Conservation (phyloP, 2,888 invertebrate genomes). For the Eupeodes latifasciatus region DNA sequence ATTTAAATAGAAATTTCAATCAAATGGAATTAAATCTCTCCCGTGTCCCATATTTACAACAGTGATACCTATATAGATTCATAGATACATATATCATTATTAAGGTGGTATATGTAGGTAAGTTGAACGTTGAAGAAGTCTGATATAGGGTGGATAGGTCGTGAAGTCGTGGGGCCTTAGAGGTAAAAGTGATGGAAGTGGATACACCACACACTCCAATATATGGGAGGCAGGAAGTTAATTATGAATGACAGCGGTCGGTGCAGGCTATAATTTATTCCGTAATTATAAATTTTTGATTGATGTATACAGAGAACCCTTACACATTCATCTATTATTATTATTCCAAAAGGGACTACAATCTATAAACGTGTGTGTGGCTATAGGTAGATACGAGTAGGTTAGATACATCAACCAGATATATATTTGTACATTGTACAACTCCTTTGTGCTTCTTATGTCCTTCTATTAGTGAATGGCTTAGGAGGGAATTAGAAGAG, state of each 20-base stretch:
- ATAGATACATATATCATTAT: background rate
- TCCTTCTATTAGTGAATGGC: conserved; percentile 59
- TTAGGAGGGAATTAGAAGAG: conserved; percentile 56
- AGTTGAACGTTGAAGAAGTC: background rate
- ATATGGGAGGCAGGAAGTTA: conserved; percentile 53
- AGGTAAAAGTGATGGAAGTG: background rate
- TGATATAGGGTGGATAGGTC: background rate
- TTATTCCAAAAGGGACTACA: conserved; percentile 39
- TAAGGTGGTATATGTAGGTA: background rate
- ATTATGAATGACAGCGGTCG: conserved; percentile 66
- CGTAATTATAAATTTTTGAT: conserved; percentile 64
- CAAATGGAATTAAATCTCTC: conserved; percentile 53
- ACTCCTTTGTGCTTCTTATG: conserved; percentile 49
- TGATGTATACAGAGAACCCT: conserved; percentile 51
- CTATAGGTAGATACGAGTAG: too few species aligned
- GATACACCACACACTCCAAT: background rate
- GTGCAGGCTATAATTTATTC: conserved; percentile 56
- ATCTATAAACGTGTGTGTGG: background rate
- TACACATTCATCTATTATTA: conserved; percentile 27
- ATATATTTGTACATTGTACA: background rate
- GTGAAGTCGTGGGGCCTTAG: background rate
- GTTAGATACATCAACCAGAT: background rate
- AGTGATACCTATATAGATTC: background rate
- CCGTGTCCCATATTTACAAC: conserved; percentile 10
- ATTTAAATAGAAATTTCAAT: conserved; percentile 57